These are phyloP conservation scores for Sus cebifrons DNA, from an alignment of 2,797 vertebrate genomes.

Conservation along the genomic window DNA sequence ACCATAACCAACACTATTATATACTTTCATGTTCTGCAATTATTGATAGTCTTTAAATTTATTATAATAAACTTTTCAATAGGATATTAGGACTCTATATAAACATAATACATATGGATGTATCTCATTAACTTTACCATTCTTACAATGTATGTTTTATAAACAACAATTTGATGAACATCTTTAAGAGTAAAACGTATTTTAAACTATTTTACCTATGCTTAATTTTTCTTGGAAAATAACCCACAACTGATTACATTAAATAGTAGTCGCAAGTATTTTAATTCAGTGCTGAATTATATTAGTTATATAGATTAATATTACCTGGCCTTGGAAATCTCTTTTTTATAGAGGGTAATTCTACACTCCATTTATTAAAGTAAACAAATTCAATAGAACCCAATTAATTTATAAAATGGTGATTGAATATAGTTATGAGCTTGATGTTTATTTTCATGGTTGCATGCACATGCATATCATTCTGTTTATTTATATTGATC, in stretches of 20 bases:
- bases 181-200: conserved; percentile 13
- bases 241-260: not conserved
- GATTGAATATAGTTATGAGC: not conserved
- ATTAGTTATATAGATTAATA: not conserved
- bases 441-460: conserved; percentile 48
- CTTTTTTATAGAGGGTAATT: not conserved
- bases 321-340: not conserved
- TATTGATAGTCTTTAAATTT: conserved; percentile 1
- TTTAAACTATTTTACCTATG: not conserved
- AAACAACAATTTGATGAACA: not conserved
- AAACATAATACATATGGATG: not conserved
- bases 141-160: not conserved
- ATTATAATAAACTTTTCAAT: not conserved
- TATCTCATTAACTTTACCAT: not conserved
- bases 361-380: not conserved
- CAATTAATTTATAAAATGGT: not conserved
- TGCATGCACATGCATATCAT: not conserved
- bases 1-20: not conserved
- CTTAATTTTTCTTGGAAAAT: conserved; percentile 34
- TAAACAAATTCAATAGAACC: not conserved
- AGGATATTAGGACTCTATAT: not conserved
- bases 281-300: not conserved
- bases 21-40: not conserved
- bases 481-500: not conserved
- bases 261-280: not conserved